These are phyloP conservation scores for Acrobasis suavella DNA, from an alignment of 2,888 invertebrate genomes.

Conservation along the genomic window DNA sequence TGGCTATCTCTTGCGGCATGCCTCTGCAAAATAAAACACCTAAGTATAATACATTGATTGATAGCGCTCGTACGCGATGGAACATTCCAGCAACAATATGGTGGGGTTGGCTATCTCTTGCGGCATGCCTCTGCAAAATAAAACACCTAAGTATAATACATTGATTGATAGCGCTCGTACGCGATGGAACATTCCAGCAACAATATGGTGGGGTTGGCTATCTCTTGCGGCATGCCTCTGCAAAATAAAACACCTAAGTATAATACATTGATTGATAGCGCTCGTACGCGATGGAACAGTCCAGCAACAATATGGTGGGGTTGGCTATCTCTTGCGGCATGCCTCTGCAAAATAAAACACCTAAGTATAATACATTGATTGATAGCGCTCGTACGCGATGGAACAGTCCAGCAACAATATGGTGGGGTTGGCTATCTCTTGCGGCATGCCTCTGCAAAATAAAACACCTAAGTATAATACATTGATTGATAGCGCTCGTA, in stretches of 20 bases:
- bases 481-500: too few relatives aligned
- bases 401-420: too few relatives aligned
- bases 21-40: constrained; percentile 47
- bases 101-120: constrained; percentile 90
- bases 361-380: background rate
- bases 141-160: background rate
- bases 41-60: background rate
- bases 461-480: too few relatives aligned
- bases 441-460: too few relatives aligned
- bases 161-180: constrained; percentile 70
- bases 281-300: constrained; percentile 94
- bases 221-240: constrained; percentile 87
- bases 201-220: constrained; percentile 92
- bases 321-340: constrained; percentile 91
- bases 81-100: constrained; percentile 92
- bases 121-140: constrained; percentile 83
- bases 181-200: constrained; percentile 95
- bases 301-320: constrained; percentile 92
- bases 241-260: constrained; percentile 19
- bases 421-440: too few relatives aligned
- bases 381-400: too few relatives aligned
- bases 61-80: constrained; percentile 88
- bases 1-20: constrained; percentile 90
- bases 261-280: too few relatives aligned
- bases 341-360: constrained; percentile 46